These are phyloP conservation scores for Prunella fulvescens DNA, from an alignment of 2,113 vertebrate species.

Conservation along the genomic window DNA sequence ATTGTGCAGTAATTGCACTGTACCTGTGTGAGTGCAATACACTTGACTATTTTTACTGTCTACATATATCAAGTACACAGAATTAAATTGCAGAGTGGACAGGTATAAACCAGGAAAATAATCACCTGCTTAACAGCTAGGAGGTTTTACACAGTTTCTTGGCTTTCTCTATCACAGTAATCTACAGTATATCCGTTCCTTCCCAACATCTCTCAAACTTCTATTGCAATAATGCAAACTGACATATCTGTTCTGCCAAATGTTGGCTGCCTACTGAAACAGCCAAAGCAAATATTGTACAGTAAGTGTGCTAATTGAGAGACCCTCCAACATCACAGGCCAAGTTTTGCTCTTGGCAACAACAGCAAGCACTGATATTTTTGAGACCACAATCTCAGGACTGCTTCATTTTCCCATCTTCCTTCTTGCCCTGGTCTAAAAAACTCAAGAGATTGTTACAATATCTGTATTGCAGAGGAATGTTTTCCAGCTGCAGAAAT, in stretches of 20 bases:
- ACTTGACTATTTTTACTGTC: neutral
- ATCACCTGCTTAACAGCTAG: slow-evolving; percentile 46
- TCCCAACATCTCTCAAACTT: neutral
- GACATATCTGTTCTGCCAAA: neutral
- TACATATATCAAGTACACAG: slow-evolving; percentile 20
- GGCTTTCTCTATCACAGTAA: neutral
- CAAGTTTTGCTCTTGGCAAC: neutral
- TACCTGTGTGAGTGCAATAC: neutral
- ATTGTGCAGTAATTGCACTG: neutral
- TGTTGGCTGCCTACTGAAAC: neutral
- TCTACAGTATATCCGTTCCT: neutral
- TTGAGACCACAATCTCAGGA: neutral
- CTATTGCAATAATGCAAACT: neutral
- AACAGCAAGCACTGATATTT: neutral
- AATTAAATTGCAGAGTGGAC: slow-evolving; percentile 42
- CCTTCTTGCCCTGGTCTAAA: neutral
- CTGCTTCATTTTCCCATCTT: neutral
- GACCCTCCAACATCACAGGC: neutral
- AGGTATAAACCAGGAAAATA: slow-evolving; percentile 50
- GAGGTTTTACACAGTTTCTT: slow-evolving; percentile 7
- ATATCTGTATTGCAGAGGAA: neutral
- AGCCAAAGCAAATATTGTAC: neutral
- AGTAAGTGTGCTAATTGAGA: neutral
- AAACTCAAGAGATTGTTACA: neutral
- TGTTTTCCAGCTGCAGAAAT: neutral